These are phyloP conservation scores for Centropus unirufus DNA, from an alignment of 2,113 vertebrate genomes.

Conservation along the genomic window DNA sequence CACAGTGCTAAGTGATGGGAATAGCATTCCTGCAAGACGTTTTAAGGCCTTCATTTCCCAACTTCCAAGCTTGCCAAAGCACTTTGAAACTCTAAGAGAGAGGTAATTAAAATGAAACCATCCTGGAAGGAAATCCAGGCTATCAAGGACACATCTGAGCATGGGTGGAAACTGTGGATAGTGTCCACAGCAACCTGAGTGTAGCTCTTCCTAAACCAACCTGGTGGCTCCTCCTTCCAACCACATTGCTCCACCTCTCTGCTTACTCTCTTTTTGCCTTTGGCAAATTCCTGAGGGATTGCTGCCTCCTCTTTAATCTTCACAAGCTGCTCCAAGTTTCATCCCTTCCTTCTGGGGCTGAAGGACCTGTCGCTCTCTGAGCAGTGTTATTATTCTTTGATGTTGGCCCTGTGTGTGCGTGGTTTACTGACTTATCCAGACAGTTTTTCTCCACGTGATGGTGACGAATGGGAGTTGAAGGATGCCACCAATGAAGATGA, in stretches of 20 bases:
- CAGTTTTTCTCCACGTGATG: background rate
- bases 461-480: background rate
- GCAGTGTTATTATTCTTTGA: background rate
- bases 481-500: background rate
- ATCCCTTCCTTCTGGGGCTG: background rate
- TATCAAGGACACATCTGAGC: background rate
- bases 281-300: background rate
- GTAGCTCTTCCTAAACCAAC: background rate
- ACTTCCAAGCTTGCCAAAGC: background rate
- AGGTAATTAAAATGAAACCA: background rate
- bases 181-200: background rate
- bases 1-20: background rate
- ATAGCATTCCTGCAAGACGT: background rate
- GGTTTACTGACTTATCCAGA: background rate
- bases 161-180: background rate
- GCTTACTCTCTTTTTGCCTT: background rate
- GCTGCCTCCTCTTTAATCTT: background rate
- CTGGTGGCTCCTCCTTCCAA: background rate
- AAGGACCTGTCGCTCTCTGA: background rate
- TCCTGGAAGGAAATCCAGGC: background rate
- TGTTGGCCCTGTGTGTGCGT: background rate
- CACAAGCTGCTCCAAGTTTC: background rate
- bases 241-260: rapidly evolving
- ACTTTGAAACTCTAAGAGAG: background rate
- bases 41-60: background rate